Base-by-base conservation (phyloP, 2,888 invertebrate genomes). In the Tenthredo distinguenda region DNA sequence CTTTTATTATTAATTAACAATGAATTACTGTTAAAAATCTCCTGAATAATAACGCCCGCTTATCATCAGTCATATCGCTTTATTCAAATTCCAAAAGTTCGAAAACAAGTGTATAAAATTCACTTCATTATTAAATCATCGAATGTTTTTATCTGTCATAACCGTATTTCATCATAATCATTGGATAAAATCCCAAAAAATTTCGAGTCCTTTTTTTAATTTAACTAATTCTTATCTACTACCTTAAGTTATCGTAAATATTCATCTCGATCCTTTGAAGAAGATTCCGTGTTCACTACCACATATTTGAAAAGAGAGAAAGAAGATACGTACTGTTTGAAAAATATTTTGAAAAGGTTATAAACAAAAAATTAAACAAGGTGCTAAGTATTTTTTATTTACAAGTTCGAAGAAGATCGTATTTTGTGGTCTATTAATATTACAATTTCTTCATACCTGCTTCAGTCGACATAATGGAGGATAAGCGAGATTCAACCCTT, bases 391-490 rank as follows among this genome's bases (percentile, higher is more conserved):
- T 47, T 47, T 47, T 47, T 47, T 47, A 0, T 15, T 15, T 47
- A 37, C 37, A 37, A 37, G 37, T 0, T 37, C 37, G 37, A 5
- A 37, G 2, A 37, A 5, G 2, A 37, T 37, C 37, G 3, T 47
- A 10, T 47, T 47, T 47, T 12, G 10, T 47, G 1, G 7, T 43
- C 43, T 43, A 9, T 47, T 37, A 10, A 3, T 47, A 0, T 47
- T 12, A 10, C 2, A 37, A 5, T 26, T 68, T 68, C 31, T 31
- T 34, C 6, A 0, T 47, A 12, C 4, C 34, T 68, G 15, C 0
- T 15, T 21, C 15, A 68, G 68, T 68, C 34, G 68, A 15, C 34
- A 1, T 68, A 68, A 92, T 92, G 93, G 93, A 91, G 82, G 90
- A 92, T 34, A 90, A 91, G 85, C 89, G 86, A 62, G 86, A 87